Evolutionary conservation across 2,888 invertebrate species (phyloP).

Genomic region (Apotomis turbidana): DNA sequence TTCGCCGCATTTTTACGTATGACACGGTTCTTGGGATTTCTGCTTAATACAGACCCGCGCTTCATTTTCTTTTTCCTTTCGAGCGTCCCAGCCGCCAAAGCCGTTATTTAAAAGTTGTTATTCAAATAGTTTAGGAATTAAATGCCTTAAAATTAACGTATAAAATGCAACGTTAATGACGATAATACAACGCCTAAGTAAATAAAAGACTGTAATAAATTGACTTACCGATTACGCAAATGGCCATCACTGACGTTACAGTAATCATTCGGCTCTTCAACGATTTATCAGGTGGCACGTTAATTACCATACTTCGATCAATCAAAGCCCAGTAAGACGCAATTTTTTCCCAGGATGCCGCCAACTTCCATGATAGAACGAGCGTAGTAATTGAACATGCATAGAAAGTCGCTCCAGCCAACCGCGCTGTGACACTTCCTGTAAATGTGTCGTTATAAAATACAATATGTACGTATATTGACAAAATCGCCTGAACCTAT

Average conservation of each 20-base stretch:
- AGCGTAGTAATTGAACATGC: conserved; percentile 35
- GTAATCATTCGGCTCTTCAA: conserved; percentile 55
- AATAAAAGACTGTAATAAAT: background rate
- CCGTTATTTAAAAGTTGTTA: too few relatives aligned
- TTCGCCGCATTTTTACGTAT: too few relatives aligned
- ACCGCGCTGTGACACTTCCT: conserved; percentile 39
- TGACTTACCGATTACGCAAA: conserved; percentile 55
- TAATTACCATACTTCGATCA: conserved; percentile 45
- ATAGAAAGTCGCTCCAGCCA: conserved; percentile 37
- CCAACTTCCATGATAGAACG: conserved; percentile 36
- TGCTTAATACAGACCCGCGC: too few relatives aligned
- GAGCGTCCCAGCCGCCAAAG: too few relatives aligned
- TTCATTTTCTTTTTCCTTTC: too few relatives aligned
- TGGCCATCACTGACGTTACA: conserved; percentile 49
- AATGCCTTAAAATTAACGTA: too few relatives aligned
- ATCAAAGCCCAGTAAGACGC: conserved; percentile 31
- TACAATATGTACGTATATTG: too few relatives aligned
- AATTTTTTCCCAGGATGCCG: conserved; percentile 35
- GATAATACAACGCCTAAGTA: too few relatives aligned
- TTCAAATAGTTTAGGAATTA: too few relatives aligned
- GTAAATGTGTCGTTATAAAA: background rate
- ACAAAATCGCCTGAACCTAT: too few relatives aligned
- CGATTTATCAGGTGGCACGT: conserved; percentile 53
- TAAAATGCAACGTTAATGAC: too few relatives aligned
- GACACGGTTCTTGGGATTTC: too few relatives aligned